Evolutionary conservation across 1,140 invertebrate genomes (phyloP), one percentile per base, ranked within the genome.

Genomic region (Zophobas atratus): DNA sequence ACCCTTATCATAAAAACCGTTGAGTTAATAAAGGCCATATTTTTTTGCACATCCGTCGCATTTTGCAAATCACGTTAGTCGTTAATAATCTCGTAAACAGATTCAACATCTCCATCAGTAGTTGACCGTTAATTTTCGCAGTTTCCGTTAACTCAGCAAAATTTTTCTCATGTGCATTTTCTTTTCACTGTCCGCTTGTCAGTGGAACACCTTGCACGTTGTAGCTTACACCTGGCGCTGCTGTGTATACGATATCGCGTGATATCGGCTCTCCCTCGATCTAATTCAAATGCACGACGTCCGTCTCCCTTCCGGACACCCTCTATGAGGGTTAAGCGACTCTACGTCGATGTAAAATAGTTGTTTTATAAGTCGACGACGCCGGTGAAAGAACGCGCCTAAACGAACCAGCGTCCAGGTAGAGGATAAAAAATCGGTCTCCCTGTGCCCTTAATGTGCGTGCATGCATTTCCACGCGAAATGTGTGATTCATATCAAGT

Each of bases 401-500:
- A 51, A 67, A 67, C 60, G 56, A 35, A 57, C 53, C 55, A 6
- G 34, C 56, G 56, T 60, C 56, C 35, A 39, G 8, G 8, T 36
- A 6, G 6, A 39, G 8, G 35, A n/a, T 36, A 39, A 36, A 60
- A 60, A 60, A 60, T 38, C 6, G 56, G 32, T 53, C 71, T 6
- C 39, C 6, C 2, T 56, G 72, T 39, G 53, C 33, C 53, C 32
- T 38, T 36, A 41, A 60, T 48, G 46, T 63, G 73, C 34, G 55
- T 76, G 43, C 60, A 48, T 76, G 55, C 60, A 70, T 77, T 71
- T 39, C 41, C 51, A 53, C 46, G 70, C 51, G 51, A 72, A 72
- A 72, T 72, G 70, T 72, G 70, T 72, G 70, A 72, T 72, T 72
- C 70, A 72, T 72, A 56, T 72, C 48, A 72, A 36, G 41, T 48